Percentiles rank a stretch among this genome's conserved stretches.
phyloP scores from a whole-genome alignment of 2,888 invertebrate species.

The Trachelus troglodyta region DNA sequence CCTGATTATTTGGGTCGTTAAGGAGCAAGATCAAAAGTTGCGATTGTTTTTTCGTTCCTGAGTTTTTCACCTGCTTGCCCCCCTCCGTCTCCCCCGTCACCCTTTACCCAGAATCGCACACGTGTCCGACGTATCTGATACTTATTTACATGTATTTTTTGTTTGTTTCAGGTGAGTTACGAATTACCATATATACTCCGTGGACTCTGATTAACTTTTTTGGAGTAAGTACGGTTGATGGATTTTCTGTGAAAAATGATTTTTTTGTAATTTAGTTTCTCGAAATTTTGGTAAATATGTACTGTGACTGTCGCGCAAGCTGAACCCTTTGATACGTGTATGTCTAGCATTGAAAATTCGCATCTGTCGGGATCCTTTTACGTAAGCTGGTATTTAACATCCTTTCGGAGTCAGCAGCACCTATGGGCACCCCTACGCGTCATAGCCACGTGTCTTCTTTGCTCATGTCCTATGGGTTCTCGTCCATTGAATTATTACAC shows the following conservation, averaged over 20 bases:
- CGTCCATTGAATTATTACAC: neutral
- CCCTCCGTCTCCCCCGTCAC: rapidly evolving
- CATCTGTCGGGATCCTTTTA: neutral
- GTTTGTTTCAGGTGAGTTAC: conserved; percentile 25
- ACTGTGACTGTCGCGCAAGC: neutral
- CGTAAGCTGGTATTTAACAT: neutral
- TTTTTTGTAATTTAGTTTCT: no score
- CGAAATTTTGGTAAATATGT: rapidly evolving
- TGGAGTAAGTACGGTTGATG: neutral
- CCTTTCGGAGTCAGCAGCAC: neutral
- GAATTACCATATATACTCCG: neutral
- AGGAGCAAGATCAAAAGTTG: neutral
- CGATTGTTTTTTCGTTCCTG: neutral
- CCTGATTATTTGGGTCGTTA: neutral
- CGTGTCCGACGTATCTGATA: neutral
- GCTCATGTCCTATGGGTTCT: neutral
- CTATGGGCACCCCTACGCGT: neutral
- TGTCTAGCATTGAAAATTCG: neutral
- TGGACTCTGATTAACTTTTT: neutral
- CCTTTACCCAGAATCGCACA: no score
- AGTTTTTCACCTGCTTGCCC: neutral
- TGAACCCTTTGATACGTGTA: neutral
- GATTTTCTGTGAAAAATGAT: neutral
- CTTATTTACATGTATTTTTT: neutral
- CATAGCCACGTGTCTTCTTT: neutral